Evolutionary conservation across 2,113 vertebrate species (phyloP).

Genomic region (Cricetomys ansorgei): DNA sequence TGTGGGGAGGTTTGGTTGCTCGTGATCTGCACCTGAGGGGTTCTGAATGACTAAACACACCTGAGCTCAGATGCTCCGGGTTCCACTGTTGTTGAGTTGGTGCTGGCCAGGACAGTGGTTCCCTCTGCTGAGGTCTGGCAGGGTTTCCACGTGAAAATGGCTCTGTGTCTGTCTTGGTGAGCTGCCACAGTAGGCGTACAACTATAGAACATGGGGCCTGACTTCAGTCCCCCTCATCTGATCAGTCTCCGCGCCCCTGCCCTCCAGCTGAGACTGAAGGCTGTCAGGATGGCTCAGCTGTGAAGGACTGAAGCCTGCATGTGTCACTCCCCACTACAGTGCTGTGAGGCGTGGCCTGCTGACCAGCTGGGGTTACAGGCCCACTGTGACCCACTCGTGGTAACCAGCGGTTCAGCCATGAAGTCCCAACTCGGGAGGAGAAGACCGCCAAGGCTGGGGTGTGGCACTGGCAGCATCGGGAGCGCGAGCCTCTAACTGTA

Average conservation of each 20-base stretch:
- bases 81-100: too few species aligned
- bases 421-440: too few species aligned
- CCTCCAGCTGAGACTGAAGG: neutral
- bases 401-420: neutral
- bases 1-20: too few species aligned
- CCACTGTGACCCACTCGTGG: neutral
- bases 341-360: neutral
- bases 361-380: neutral
- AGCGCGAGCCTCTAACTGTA: neutral
- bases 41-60: too few species aligned
- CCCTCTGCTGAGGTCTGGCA: too few species aligned
- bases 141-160: too few species aligned
- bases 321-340: accelerated
- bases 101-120: too few species aligned
- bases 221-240: neutral
- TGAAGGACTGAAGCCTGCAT: neutral
- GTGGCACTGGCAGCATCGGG: too few species aligned
- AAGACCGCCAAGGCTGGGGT: accelerated
- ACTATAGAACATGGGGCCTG: neutral
- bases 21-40: too few species aligned
- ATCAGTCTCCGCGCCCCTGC: neutral
- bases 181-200: too few species aligned
- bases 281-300: accelerated
- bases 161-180: too few species aligned
- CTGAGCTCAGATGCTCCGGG: too few species aligned